Evolutionary conservation across 2,113 vertebrate genomes (phyloP).

Genomic region (Sorex araneus): DNA sequence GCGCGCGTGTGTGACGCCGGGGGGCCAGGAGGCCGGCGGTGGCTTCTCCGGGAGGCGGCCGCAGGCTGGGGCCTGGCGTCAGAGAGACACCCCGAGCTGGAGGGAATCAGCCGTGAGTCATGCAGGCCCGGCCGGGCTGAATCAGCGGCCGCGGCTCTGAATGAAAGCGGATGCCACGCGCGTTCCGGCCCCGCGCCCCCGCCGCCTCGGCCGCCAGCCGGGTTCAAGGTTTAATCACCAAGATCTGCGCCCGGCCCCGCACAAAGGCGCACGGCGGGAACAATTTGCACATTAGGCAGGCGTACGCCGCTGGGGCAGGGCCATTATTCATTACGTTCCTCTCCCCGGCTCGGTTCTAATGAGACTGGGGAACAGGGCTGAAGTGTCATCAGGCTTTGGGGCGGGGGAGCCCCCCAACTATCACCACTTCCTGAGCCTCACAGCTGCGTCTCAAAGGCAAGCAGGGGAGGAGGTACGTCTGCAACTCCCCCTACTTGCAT

Average conservation of each 20-base stretch:
- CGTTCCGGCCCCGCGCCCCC: slow-evolving; percentile 58
- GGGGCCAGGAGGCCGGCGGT: slow-evolving; percentile 62
- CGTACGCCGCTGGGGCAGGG: neutral
- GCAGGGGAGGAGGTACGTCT: neutral
- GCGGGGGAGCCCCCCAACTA: no score
- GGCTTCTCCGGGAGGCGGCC: slow-evolving; percentile 79
- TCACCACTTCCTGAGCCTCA: neutral
- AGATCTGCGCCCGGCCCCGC: slow-evolving; percentile 58
- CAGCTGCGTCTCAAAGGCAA: neutral
- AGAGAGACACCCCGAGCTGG: slow-evolving; percentile 68
- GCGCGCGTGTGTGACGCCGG: slow-evolving; percentile 66
- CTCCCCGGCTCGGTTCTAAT: slow-evolving; percentile 54
- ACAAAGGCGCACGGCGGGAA: slow-evolving; percentile 62
- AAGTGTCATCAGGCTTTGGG: slow-evolving; percentile 27
- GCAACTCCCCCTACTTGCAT: neutral
- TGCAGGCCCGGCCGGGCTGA: slow-evolving; percentile 76
- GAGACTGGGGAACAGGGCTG: slow-evolving; percentile 56
- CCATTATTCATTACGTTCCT: neutral
- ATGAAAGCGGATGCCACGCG: slow-evolving; percentile 69
- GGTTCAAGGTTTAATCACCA: slow-evolving; percentile 75
- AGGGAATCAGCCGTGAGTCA: slow-evolving; percentile 86
- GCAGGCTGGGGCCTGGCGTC: slow-evolving; percentile 86
- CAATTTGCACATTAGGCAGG: slow-evolving; percentile 18
- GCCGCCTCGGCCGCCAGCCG: slow-evolving; percentile 80
- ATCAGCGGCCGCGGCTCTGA: slow-evolving; percentile 76